Conservation (phyloP, 2,113 vertebrate genomes). For the Todiramphus saurophagus region DNA sequence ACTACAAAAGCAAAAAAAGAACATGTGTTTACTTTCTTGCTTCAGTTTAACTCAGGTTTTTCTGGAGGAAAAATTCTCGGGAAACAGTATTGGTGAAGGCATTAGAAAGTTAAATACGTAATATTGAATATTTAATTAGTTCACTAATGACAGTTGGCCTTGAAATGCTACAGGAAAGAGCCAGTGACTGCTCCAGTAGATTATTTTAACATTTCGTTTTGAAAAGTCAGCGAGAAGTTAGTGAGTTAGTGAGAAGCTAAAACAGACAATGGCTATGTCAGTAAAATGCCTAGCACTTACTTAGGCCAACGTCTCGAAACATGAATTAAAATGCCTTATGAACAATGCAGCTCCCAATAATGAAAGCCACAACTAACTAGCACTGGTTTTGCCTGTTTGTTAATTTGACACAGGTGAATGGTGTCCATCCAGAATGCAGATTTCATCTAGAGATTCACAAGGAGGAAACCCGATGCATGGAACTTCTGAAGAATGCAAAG, state of each 20-base stretch:
- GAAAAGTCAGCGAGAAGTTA: neutral
- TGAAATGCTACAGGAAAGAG: neutral
- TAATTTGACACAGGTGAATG: conserved; percentile 69
- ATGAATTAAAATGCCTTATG: too few species aligned
- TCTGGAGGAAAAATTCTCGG: neutral
- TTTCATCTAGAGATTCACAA: conserved; percentile 77
- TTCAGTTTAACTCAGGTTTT: neutral
- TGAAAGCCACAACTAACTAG: too few species aligned
- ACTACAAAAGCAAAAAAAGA: neutral
- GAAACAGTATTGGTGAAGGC: neutral
- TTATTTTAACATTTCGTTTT: neutral
- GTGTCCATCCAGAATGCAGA: conserved; percentile 79
- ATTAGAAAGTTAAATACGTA: neutral
- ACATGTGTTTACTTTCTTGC: neutral
- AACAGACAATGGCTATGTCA: neutral
- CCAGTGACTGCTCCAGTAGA: neutral
- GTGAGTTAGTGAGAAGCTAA: neutral
- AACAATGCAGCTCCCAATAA: too few species aligned
- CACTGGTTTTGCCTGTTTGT: too few species aligned
- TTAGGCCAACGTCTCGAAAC: too few species aligned
- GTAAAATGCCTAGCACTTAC: neutral
- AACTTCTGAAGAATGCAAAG: conserved; percentile 55
- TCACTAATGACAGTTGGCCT: neutral
- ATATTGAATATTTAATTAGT: neutral
- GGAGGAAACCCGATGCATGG: conserved; percentile 75